Base-by-base conservation (phyloP, 2,113 vertebrate genomes). In the Actinemys pallida region DNA sequence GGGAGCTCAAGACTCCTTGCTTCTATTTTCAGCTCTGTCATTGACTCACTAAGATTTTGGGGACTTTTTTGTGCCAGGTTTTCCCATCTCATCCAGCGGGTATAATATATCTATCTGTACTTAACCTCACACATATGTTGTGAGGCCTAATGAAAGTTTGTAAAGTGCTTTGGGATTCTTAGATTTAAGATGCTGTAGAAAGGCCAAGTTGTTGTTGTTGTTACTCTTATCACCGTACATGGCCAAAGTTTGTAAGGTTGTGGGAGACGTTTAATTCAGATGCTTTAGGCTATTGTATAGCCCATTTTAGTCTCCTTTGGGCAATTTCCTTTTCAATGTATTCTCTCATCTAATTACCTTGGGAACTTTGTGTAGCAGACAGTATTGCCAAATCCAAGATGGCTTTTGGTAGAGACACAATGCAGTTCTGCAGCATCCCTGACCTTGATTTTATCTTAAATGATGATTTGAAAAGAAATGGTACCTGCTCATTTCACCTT, bases 81-180 rank as follows among this genome's bases (percentile, higher is more conserved):
- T 81, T 35, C 45, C 14, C 16, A 0, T 53, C 84, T 87, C 76
- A n/a, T 56, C 2, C 13, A 35, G 1, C 24, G 53, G 2, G 1
- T 6, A 0, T 1, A 3, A 3, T 2, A 2, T 14, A 5, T 2
- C 7, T 24, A 47, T 5, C 9, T 76, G 79, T 0, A 0, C 45
- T 76, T 29, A 7, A 78, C 47, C 50, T 0, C 0, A 54, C 50
- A 3, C n/a, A 25, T 27, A 53, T 2, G 22, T 12, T 56, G 75
- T 11, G 42, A 35, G 69, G 2, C 50, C 49, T 11, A 3, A 9
- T 3, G 1, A 42, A 80, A n/a, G 49, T 80, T 84, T 1, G 0
- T 47, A 53, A 29, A 0, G 0, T 81, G 79, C 42, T 78, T 86
- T 17, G 16, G 31, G 31, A 76, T 76, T 45, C 39, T 25, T 45